A percentile compares a stretch with the other conserved stretches of the same genome.
Evolutionary conservation across 2,113 vertebrate genomes (phyloP).

Genomic region (Gambusia holbrooki): DNA sequence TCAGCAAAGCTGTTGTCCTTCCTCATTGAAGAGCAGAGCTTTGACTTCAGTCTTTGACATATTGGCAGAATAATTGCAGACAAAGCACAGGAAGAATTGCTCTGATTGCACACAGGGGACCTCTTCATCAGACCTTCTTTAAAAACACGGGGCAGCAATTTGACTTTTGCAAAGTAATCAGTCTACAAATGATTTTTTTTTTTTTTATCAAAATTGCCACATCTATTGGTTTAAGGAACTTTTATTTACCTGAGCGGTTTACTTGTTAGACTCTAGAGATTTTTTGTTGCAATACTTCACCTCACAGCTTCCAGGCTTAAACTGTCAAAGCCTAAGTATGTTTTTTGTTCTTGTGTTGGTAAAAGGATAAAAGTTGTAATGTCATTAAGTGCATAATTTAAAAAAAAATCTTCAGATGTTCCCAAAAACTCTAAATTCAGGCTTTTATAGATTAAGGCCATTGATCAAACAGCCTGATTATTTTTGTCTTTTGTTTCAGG

Average conservation of each 20-base stretch:
- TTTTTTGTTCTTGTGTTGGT: no score
- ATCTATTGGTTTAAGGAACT: neutral
- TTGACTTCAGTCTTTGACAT: conserved; percentile 6
- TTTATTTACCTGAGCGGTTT: neutral
- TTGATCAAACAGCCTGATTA: no score
- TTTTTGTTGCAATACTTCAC: neutral
- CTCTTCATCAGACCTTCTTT: neutral
- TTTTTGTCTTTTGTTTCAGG: no score
- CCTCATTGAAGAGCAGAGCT: neutral
- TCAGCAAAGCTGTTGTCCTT: neutral
- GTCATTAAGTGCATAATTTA: no score
- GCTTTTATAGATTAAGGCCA: no score
- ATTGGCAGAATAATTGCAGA: conserved; percentile 9
- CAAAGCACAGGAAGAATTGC: neutral
- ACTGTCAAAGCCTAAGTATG: neutral
- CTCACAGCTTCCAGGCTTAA: neutral
- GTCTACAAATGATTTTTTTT: neutral
- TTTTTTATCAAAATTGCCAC: neutral
- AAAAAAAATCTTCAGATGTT: no score
- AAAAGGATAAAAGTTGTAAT: no score
- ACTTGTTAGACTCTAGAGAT: neutral
- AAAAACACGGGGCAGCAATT: neutral
- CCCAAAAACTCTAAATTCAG: no score
- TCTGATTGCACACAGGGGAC: neutral
- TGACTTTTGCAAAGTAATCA: neutral